A percentile compares a stretch with the other conserved stretches of the same genome.
Evolutionary conservation across 1,140 invertebrate species (phyloP).

Genomic region (Cyphomyrmex costatus): DNA sequence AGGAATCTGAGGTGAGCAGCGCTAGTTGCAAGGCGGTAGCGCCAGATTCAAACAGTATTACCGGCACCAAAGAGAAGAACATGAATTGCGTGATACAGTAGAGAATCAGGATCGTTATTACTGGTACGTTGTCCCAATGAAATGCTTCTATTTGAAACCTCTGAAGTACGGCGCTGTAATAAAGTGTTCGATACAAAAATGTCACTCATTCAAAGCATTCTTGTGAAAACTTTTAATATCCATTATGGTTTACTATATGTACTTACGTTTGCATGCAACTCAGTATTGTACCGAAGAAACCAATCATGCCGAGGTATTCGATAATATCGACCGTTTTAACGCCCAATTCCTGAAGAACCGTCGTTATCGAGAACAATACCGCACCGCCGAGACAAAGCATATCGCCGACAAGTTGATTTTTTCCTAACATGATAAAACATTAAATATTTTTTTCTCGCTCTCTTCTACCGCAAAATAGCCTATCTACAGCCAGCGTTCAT

Average conservation of each 20-base stretch:
- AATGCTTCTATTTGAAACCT: slow-evolving; percentile 85
- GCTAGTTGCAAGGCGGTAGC: slow-evolving; percentile 94
- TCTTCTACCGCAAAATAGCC: neutral
- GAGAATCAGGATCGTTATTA: slow-evolving; percentile 88
- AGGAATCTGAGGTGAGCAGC: slow-evolving; percentile 94
- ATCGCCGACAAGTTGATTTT: slow-evolving; percentile 93
- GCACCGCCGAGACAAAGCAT: slow-evolving; percentile 94
- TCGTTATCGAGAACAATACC: slow-evolving; percentile 93
- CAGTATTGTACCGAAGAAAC: slow-evolving; percentile 93
- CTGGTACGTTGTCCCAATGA: slow-evolving; percentile 88
- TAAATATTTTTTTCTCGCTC: neutral
- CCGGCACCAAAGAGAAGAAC: slow-evolving; percentile 92
- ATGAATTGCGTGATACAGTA: slow-evolving; percentile 91
- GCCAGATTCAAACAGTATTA: slow-evolving; percentile 92
- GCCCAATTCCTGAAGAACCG: slow-evolving; percentile 94
- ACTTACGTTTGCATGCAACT: slow-evolving; percentile 93
- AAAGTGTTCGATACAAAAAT: slow-evolving; percentile 9
- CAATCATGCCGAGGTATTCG: slow-evolving; percentile 95
- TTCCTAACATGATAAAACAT: slow-evolving; percentile 86
- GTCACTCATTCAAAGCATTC: neutral
- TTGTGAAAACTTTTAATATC: neutral
- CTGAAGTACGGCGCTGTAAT: slow-evolving; percentile 84
- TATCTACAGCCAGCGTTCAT: neutral
- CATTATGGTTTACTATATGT: slow-evolving; percentile 82
- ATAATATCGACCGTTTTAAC: slow-evolving; percentile 93